Percentiles rank a stretch among this genome's conserved stretches.
These are phyloP conservation scores for Ginglymostoma cirratum DNA, from an alignment of 2,113 vertebrate genomes.

Conservation along the genomic window DNA sequence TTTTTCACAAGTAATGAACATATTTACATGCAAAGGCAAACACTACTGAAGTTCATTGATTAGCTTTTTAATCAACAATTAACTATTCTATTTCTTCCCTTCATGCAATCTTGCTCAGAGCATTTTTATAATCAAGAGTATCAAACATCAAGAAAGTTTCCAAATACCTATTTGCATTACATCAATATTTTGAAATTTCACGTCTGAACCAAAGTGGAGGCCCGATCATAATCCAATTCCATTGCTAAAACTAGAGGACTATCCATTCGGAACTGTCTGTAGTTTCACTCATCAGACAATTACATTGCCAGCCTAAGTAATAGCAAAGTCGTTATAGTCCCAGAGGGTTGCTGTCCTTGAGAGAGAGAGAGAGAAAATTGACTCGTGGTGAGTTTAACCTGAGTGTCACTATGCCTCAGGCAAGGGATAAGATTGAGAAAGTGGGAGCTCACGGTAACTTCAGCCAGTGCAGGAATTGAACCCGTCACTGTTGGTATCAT, in stretches of 20 bases:
- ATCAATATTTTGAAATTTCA: neutral
- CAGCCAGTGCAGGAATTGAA: no score
- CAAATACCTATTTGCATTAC: neutral
- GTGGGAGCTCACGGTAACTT: no score
- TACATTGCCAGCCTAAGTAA: neutral
- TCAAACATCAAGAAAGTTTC: neutral
- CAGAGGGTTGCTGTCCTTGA: no score
- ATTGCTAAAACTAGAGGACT: neutral
- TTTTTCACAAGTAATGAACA: neutral
- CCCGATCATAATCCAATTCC: neutral
- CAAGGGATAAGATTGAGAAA: no score
- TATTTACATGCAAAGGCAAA: constrained; percentile 24
- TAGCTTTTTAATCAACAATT: neutral
- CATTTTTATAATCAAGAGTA: neutral
- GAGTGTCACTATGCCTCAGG: no score
- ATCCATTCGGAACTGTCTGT: neutral
- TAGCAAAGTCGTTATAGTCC: no score
- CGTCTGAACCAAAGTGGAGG: neutral
- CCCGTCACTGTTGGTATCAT: no score
- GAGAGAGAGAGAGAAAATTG: no score
- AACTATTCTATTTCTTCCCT: neutral
- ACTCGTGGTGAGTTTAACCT: no score
- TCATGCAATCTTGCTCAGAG: neutral
- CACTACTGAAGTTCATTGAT: neutral
- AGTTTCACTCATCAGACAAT: neutral